These are phyloP conservation scores for Bombycilla garrulus DNA, from an alignment of 2,113 vertebrate species.

Conservation along the genomic window DNA sequence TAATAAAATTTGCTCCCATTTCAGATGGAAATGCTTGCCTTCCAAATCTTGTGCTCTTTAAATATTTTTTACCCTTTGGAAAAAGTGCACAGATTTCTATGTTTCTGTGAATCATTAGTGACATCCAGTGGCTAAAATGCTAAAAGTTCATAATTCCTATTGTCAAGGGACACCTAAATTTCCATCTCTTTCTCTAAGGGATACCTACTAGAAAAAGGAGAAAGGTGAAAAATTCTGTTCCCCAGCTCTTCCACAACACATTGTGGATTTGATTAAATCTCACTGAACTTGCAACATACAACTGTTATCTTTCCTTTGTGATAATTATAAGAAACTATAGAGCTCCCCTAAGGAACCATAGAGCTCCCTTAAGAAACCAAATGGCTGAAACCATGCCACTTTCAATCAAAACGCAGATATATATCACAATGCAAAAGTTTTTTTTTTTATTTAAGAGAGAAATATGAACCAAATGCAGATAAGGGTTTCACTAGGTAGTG, in stretches of 20 bases:
- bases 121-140: slow-evolving; percentile 58
- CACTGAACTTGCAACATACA: background rate
- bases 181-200: background rate
- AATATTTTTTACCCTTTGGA: background rate
- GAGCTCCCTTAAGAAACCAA: background rate
- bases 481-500: background rate
- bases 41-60: background rate
- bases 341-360: background rate
- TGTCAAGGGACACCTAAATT: background rate
- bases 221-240: background rate
- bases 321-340: background rate
- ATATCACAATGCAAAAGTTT: background rate
- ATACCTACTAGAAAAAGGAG: background rate
- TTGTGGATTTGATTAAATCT: background rate
- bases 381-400: background rate
- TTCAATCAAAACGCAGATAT: background rate
- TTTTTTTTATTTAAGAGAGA: too few species aligned
- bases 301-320: background rate
- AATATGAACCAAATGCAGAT: background rate
- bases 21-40: background rate
- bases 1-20: background rate
- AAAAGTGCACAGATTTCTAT: slow-evolving; percentile 1
- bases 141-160: background rate
- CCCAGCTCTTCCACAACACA: background rate
- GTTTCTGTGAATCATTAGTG: slow-evolving; percentile 13